phyloP scores from a whole-genome alignment of 2,888 invertebrate species.

The Hypercompe scribonia region DNA sequence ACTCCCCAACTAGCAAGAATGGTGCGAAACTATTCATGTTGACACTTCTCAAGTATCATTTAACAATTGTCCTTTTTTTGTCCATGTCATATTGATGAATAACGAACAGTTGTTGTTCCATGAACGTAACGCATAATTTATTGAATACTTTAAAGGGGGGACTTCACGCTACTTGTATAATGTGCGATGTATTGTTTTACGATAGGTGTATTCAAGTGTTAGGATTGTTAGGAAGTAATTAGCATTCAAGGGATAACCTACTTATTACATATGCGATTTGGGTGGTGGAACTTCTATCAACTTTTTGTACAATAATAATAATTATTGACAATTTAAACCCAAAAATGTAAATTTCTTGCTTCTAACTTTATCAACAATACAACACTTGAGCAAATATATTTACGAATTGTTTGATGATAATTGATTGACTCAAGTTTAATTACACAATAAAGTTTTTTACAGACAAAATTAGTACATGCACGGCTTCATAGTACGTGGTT shows the following conservation, averaged over 20 bases:
- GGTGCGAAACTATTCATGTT: conserved; percentile 80
- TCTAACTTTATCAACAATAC: no score
- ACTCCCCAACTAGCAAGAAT: conserved; percentile 77
- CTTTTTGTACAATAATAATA: background rate
- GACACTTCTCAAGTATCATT: conserved; percentile 72
- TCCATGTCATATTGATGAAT: conserved; percentile 72
- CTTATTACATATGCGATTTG: background rate
- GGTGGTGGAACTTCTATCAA: background rate
- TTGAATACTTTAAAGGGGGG: conserved; percentile 45
- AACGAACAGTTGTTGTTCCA: conserved; percentile 53
- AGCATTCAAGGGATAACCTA: conserved; percentile 10
- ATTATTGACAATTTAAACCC: background rate
- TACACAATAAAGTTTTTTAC: no score
- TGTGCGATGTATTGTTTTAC: conserved; percentile 20
- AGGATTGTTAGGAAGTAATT: conserved; percentile 20
- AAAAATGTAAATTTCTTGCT: background rate
- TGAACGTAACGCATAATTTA: conserved; percentile 60
- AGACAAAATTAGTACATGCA: no score
- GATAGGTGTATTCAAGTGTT: conserved; percentile 9
- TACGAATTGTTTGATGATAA: no score
- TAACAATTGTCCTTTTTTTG: conserved; percentile 75
- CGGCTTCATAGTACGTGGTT: background rate
- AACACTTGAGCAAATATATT: no score
- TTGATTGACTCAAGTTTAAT: no score
- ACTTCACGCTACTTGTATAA: conserved; percentile 20